phyloP scores from a whole-genome alignment of 2,113 vertebrate genomes.

The Prionailurus bengalensis region DNA sequence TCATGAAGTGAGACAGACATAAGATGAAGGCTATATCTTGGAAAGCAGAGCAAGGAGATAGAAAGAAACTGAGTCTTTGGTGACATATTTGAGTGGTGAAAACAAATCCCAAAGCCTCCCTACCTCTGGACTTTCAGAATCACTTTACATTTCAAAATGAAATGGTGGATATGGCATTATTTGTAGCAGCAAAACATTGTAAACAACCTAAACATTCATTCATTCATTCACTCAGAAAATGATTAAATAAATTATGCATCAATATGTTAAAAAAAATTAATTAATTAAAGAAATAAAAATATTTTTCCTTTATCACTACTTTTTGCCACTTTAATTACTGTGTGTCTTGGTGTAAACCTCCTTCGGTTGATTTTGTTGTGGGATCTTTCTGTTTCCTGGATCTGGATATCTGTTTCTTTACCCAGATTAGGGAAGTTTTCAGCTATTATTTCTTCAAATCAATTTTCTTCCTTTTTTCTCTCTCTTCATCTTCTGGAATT shows the following conservation, averaged over 20 bases:
- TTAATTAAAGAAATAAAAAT: too few species aligned
- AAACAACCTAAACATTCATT: neutral
- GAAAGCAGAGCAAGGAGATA: constrained; percentile 19
- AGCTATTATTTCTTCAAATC: too few species aligned
- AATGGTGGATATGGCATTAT: neutral
- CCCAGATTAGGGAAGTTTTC: too few species aligned
- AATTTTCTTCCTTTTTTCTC: too few species aligned
- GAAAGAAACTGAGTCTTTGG: neutral
- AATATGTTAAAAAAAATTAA: neutral
- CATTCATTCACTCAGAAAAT: neutral
- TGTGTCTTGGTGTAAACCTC: neutral
- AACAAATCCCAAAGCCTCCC: neutral
- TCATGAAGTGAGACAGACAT: neutral
- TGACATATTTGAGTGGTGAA: neutral
- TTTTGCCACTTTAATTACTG: neutral
- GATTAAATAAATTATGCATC: neutral
- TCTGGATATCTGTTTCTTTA: neutral
- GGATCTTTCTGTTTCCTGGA: neutral
- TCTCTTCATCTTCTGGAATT: too few species aligned
- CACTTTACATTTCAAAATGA: constrained; percentile 6
- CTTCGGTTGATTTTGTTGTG: neutral
- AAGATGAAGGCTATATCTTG: neutral
- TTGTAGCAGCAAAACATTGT: neutral
- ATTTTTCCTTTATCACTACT: neutral
- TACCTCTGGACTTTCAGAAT: neutral